Evolutionary conservation across 2,113 vertebrate species (phyloP).

Genomic region (Bostrychus sinensis): DNA sequence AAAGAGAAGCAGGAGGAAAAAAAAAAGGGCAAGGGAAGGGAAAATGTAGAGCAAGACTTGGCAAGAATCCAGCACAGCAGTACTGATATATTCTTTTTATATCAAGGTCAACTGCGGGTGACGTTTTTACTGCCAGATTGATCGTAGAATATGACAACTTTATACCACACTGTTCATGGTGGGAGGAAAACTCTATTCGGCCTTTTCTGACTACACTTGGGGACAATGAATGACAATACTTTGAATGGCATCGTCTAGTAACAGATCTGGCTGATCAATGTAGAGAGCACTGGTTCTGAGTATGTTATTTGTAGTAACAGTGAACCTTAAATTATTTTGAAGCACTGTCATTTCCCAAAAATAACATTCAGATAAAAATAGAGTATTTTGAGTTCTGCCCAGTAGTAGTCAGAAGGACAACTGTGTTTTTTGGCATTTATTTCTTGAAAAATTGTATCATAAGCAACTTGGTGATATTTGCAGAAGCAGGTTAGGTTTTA

Average conservation of each 20-base stretch:
- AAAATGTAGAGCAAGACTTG: conserved; percentile 59
- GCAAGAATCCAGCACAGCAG: conserved; percentile 58
- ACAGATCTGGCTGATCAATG: neutral
- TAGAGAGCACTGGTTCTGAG: too few species aligned
- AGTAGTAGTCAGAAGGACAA: too few species aligned
- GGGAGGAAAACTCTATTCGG: conserved; percentile 6
- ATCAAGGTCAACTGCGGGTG: conserved; percentile 12
- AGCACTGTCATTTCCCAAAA: too few species aligned
- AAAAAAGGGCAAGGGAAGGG: conserved; percentile 56
- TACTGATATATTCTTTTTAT: conserved; percentile 48
- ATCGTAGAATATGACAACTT: conserved; percentile 10
- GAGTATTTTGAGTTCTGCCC: too few species aligned
- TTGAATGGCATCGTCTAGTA: too few species aligned
- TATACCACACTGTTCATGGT: neutral
- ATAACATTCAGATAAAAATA: too few species aligned
- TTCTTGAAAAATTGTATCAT: too few species aligned
- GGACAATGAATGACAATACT: neutral
- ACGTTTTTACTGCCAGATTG: conserved; percentile 8
- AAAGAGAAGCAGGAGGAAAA: neutral
- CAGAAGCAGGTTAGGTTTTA: too few species aligned
- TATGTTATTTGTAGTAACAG: too few species aligned
- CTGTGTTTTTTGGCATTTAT: too few species aligned
- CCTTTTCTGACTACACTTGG: conserved; percentile 5
- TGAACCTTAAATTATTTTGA: too few species aligned
- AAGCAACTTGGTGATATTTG: too few species aligned